Evolutionary conservation across 2,888 invertebrate species (phyloP), one percentile per base, ranked within the genome.

Genomic region (Hemithea aestivaria): DNA sequence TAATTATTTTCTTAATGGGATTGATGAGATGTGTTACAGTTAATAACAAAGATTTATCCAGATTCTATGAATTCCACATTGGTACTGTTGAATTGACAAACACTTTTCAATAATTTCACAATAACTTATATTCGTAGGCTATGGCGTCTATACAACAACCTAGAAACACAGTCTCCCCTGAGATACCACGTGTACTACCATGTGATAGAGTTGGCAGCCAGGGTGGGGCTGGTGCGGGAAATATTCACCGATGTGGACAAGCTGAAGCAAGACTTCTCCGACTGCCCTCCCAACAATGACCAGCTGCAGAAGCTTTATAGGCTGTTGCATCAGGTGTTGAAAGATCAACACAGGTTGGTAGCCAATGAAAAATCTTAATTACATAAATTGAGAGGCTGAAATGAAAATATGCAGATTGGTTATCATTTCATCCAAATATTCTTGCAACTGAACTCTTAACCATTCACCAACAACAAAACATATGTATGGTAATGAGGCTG

Each of bases 111-210:
- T 12, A 27, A 24, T 0, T 7, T 11, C 7, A 35, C 27, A 21
- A 21, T 16, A 10, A 34, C 1, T 8, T n/a, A 16, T 27, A 26
- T 30, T 88, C 89, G 33, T 67, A 96, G 96, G 33, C 83, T 98
- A 48, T 96, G 96, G 92, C 91, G 98, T 42, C 80, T 99, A 35
- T 98, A 97, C 72, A 96, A 97, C 79, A 97, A 97, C 28, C 83
- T 98, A 53, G 95, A 95, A 58, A 92, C 93, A 45, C 90, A 91
- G 51, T 95, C 95, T 1, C 91, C 94, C 0, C 90, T 96, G 74
- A 90, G 97, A 25, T 98, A 97, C 76, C 95, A 96, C 68, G 96
- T 98, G 7, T 98, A 98, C 77, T 96, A 95, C 66, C 94, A 96
- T 66, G 90, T 98, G 58, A 92, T 98, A 10, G 93, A 95, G 78